Evolutionary conservation across 2,113 vertebrate genomes (phyloP), one percentile per base, ranked within the genome.

Genomic region (Scopus umbretta): DNA sequence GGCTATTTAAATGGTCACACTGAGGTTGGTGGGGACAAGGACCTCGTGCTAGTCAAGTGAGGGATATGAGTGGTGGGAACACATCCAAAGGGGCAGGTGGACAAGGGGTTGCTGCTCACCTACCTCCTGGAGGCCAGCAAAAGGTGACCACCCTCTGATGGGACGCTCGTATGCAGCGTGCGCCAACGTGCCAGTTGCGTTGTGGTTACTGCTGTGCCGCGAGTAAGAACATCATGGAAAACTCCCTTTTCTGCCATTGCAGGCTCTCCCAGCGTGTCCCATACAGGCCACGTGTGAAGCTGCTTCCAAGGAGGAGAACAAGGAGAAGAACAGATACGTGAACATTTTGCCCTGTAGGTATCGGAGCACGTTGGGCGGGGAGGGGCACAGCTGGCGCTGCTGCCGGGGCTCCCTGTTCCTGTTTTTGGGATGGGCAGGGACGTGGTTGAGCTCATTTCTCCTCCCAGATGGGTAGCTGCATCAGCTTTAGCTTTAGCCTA

Each of bases 261-360:
- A 99, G 99, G 98, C 99, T 70, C 98, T 99, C 87, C 99, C 99
- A 84, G 98, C 99, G 1, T 99, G 99, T 94, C 99, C 99, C 66
- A 99, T 99, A 86, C 99, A 99, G 97, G 99, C 99, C 71, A 99
- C 99, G 0, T 99, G 99, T 85, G 99, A 99, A 86, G 99, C 99
- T 72, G 99, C 99, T 81, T 99, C 99, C 76, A 99, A 99, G 94
- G 99, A 99, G 94, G 99, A 99, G 98, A 99, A 99, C 97, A 99
- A 99, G 97, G 99, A 99, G 98, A 99, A 99, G 98, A 99, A 99
- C 97, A 98, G 99, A 98, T 99, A 99, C 1, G 99, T 99, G 92
- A 99, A 99, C 98, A 99, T 99, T 97, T 97, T 99, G 92, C 99
- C 99, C 91, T 99, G 99, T 99, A 97, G 97, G 99, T 97, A 50